Conservation (phyloP, 2,888 invertebrate genomes). For the Rhaphigaster nebulosa region DNA sequence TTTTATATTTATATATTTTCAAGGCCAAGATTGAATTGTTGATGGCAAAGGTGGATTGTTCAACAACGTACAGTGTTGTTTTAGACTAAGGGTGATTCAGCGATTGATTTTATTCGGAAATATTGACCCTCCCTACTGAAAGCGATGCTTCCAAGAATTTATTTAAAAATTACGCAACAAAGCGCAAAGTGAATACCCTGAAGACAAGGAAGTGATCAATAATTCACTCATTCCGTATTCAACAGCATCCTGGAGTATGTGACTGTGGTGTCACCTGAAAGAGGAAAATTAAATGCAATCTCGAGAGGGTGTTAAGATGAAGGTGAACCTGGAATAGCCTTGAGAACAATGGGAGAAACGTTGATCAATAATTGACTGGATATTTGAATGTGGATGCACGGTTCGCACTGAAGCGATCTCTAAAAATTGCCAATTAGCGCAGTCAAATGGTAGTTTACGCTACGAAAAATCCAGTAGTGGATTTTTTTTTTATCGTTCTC, state of each 20-base stretch:
- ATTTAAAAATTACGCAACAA: background rate
- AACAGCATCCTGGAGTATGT: conserved; percentile 1
- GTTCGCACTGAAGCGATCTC: too few species aligned
- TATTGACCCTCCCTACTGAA: background rate
- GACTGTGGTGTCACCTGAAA: conserved; percentile 13
- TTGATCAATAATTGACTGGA: background rate
- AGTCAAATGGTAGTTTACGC: too few species aligned
- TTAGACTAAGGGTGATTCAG: background rate
- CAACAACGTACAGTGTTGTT: background rate
- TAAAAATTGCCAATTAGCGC: too few species aligned
- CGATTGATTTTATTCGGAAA: conserved; percentile 7
- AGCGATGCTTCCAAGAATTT: background rate
- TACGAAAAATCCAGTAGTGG: too few species aligned
- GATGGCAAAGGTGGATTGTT: background rate
- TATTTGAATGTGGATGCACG: too few species aligned
- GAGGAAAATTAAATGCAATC: background rate
- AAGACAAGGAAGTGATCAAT: conserved; percentile 12
- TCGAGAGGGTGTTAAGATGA: background rate
- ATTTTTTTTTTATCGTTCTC: too few species aligned
- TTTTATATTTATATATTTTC: background rate
- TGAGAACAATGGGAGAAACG: background rate
- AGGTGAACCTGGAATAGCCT: background rate
- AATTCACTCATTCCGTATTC: conserved; percentile 35
- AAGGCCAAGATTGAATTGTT: too few species aligned
- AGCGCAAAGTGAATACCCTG: background rate